These are phyloP conservation scores for Ivindomyrus marchei DNA, from an alignment of 2,113 vertebrate genomes.

Conservation along the genomic window DNA sequence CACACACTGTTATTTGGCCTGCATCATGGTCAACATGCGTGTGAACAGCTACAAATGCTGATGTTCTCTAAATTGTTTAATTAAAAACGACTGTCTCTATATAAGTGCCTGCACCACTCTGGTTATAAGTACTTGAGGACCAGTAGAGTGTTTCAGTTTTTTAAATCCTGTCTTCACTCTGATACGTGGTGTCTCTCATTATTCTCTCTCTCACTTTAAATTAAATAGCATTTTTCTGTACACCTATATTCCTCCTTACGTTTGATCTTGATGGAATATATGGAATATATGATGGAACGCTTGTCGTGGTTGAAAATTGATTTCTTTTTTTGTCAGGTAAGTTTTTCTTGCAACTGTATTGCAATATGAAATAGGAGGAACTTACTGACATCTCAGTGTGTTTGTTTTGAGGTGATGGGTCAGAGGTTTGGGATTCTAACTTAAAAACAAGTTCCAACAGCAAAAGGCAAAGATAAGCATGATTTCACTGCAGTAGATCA, in stretches of 20 bases:
- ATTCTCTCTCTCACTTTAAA: neutral
- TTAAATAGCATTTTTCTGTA: neutral
- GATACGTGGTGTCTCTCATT: neutral
- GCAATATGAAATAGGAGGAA: no score
- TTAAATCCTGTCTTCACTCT: neutral
- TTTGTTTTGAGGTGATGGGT: no score
- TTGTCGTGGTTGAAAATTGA: no score
- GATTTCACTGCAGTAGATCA: no score
- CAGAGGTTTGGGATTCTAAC: no score
- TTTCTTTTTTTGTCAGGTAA: no score
- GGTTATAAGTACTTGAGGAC: neutral
- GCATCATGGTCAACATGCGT: neutral
- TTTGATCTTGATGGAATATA: no score
- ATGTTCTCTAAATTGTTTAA: neutral
- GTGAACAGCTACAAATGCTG: neutral
- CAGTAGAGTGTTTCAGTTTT: neutral
- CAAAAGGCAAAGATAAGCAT: no score
- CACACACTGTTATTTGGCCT: neutral
- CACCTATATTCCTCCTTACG: neutral
- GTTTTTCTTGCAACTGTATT: no score
- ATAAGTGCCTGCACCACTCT: neutral
- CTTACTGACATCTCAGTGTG: no score
- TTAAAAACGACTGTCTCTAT: neutral
- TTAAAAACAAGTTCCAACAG: no score
- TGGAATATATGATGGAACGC: no score